These are phyloP conservation scores for Sinonovacula constricta DNA, from an alignment of 1,140 invertebrate genomes.

Conservation along the genomic window DNA sequence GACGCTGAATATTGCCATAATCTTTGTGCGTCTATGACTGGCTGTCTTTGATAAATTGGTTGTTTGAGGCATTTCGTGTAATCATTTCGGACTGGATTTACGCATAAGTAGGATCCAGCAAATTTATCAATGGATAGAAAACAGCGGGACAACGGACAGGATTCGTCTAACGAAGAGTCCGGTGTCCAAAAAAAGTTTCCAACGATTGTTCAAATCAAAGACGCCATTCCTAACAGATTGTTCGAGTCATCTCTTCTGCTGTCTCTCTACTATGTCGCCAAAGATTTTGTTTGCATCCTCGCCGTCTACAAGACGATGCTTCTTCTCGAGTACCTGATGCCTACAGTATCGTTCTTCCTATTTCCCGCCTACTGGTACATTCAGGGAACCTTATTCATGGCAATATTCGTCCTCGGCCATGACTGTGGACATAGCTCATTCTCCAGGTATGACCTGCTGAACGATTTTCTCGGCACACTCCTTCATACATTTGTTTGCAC, in stretches of 20 bases:
- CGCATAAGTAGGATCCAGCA: too few species aligned
- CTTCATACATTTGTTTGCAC: constrained; percentile 66
- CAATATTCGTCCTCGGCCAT: constrained; percentile 78
- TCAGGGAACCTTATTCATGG: constrained; percentile 77
- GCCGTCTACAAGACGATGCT: constrained; percentile 53
- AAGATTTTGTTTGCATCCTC: constrained; percentile 70
- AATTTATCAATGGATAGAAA: too few species aligned
- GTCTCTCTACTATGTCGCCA: constrained; percentile 74
- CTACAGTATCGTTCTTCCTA: constrained; percentile 29
- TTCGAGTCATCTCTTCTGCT: constrained; percentile 69
- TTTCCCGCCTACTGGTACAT: constrained; percentile 68
- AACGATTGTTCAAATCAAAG: constrained; percentile 70
- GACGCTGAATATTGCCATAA: too few species aligned
- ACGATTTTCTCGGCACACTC: constrained; percentile 66
- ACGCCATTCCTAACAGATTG: constrained; percentile 71
- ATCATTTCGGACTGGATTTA: too few species aligned
- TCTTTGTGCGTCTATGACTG: too few species aligned
- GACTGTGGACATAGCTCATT: constrained; percentile 79
- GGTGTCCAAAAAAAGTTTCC: constrained; percentile 61
- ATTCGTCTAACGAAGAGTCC: too few species aligned
- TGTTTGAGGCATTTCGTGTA: too few species aligned
- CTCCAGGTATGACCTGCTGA: constrained; percentile 72
- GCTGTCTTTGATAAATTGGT: too few species aligned
- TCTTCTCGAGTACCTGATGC: constrained; percentile 43
- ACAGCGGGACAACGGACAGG: too few species aligned